Evolutionary conservation across 2,888 invertebrate genomes (phyloP).

Genomic region (Orthosia cruda): DNA sequence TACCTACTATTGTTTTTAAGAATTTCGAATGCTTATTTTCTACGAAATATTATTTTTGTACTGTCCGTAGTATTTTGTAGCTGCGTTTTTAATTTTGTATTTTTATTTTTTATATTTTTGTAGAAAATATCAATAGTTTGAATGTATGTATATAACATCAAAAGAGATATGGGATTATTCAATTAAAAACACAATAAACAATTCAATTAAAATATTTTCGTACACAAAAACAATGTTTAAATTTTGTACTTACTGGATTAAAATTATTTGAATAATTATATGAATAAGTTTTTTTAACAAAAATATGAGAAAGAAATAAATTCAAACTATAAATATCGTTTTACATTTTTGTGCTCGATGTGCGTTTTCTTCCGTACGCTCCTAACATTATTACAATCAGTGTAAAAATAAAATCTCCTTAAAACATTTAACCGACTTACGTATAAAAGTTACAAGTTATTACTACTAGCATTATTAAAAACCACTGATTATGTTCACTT

Average conservation of each 20-base stretch:
- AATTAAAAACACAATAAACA: slow-evolving; percentile 43
- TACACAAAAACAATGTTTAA: slow-evolving; percentile 23
- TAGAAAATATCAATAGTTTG: slow-evolving; percentile 60
- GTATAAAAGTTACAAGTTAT: slow-evolving; percentile 83
- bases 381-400: slow-evolving; percentile 79
- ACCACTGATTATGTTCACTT: slow-evolving; percentile 72
- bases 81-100: slow-evolving; percentile 43
- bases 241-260: slow-evolving; percentile 38
- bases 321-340: slow-evolving; percentile 46
- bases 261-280: background rate
- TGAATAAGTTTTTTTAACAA: slow-evolving; percentile 4
- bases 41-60: slow-evolving; percentile 78
- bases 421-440: slow-evolving; percentile 83
- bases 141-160: slow-evolving; percentile 66
- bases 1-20: slow-evolving; percentile 5
- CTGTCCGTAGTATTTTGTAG: slow-evolving; percentile 66
- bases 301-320: slow-evolving; percentile 14
- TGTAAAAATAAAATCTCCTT: slow-evolving; percentile 87
- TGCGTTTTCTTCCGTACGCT: slow-evolving; percentile 77
- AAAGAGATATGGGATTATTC: slow-evolving; percentile 72
- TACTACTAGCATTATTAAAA: slow-evolving; percentile 73
- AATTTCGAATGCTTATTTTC: slow-evolving; percentile 71
- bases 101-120: slow-evolving; percentile 52
- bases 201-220: background rate
- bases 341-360: slow-evolving; percentile 79